A percentile compares a stretch with the other conserved stretches of the same genome.
These are phyloP conservation scores for Hesperia comma DNA, from an alignment of 2,888 invertebrate genomes.

Conservation along the genomic window DNA sequence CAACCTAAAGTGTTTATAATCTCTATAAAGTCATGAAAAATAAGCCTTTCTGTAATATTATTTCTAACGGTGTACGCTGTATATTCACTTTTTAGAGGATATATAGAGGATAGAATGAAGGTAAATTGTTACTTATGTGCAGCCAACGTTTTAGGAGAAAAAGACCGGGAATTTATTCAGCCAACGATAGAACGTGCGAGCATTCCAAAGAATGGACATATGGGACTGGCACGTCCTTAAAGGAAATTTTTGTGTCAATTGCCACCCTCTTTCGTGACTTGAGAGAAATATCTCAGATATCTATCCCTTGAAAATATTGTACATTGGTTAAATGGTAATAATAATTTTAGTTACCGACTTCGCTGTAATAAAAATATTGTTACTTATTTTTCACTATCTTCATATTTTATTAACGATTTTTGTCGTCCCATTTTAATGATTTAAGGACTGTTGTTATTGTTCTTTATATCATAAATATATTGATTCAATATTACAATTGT, in stretches of 20 bases:
- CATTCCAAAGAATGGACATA: slow-evolving; percentile 25
- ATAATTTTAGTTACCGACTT: too few relatives aligned
- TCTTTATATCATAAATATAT: too few relatives aligned
- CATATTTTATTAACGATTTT: too few relatives aligned
- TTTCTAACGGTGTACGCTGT: neutral
- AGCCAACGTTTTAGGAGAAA: slow-evolving; percentile 12
- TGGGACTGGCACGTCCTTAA: slow-evolving; percentile 22
- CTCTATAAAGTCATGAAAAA: neutral
- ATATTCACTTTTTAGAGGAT: neutral
- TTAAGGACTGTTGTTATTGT: too few relatives aligned
- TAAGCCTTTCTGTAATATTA: neutral
- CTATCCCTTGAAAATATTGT: neutral
- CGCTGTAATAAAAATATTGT: too few relatives aligned
- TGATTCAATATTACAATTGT: too few relatives aligned
- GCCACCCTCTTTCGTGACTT: slow-evolving; percentile 20
- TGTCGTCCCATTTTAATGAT: too few relatives aligned
- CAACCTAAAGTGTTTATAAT: too few relatives aligned
- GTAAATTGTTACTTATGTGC: slow-evolving; percentile 5
- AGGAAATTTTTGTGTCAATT: slow-evolving; percentile 21
- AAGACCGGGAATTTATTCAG: slow-evolving; percentile 22
- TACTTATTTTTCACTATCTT: too few relatives aligned
- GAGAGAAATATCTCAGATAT: slow-evolving; percentile 6
- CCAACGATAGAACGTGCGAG: slow-evolving; percentile 25
- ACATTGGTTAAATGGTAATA: too few relatives aligned
- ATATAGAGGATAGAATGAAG: neutral